These are phyloP conservation scores for Catharus bicknelli DNA, from an alignment of 2,113 vertebrate genomes.

Conservation along the genomic window DNA sequence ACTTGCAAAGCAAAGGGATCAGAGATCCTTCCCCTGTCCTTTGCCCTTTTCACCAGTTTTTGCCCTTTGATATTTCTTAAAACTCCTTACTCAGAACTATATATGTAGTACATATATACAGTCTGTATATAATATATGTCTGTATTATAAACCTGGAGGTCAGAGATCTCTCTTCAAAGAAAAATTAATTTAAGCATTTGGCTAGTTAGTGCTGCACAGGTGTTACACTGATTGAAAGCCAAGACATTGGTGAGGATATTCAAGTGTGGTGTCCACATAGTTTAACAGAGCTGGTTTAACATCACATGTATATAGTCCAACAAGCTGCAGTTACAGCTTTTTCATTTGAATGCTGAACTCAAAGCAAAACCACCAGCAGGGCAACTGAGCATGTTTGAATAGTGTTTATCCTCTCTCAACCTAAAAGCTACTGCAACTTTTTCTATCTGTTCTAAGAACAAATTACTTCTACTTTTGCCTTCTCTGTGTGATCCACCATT, in stretches of 20 bases:
- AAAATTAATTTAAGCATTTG: neutral
- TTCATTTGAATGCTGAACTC: neutral
- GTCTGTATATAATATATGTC: neutral
- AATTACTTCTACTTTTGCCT: neutral
- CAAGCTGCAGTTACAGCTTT: neutral
- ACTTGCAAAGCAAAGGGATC: neutral
- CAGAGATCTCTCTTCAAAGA: neutral
- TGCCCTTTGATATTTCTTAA: neutral
- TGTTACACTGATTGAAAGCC: neutral
- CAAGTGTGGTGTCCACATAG: neutral
- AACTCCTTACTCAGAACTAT: neutral
- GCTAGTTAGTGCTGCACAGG: neutral
- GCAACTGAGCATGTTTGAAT: neutral
- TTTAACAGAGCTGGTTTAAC: neutral
- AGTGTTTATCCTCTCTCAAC: neutral
- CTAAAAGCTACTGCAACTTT: neutral
- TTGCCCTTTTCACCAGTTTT: neutral
- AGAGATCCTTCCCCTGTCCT: neutral
- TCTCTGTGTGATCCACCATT: neutral
- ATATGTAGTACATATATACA: neutral
- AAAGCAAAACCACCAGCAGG: neutral
- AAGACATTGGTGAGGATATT: neutral
- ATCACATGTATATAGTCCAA: neutral
- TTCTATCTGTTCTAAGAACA: neutral
- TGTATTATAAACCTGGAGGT: neutral